phyloP scores from a whole-genome alignment of 2,113 vertebrate genomes.

The Callocephalon fimbriatum region DNA sequence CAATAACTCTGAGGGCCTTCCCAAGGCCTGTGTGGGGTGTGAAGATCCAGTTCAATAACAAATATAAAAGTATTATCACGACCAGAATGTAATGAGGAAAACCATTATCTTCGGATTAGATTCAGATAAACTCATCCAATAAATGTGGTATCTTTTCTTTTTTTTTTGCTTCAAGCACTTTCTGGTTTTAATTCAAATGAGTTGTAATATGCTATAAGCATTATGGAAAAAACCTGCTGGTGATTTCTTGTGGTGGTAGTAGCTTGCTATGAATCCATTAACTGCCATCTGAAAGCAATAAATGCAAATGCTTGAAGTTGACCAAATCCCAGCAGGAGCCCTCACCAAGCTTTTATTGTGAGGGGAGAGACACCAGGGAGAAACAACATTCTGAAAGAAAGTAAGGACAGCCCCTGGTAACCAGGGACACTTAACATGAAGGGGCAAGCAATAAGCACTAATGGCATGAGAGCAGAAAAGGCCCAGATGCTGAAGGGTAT shows the following conservation, averaged over 20 bases:
- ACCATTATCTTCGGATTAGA: neutral
- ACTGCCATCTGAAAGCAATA: neutral
- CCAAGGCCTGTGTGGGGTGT: neutral
- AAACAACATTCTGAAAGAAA: neutral
- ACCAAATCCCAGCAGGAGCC: neutral
- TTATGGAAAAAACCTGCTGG: neutral
- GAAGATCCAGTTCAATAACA: neutral
- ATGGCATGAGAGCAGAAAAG: neutral
- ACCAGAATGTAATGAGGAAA: neutral
- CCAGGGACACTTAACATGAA: neutral
- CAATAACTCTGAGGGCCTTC: neutral
- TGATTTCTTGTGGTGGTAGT: neutral
- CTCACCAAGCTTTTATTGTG: neutral
- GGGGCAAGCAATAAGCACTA: neutral
- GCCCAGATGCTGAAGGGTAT: neutral
- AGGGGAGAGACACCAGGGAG: neutral
- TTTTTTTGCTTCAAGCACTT: neutral
- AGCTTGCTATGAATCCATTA: neutral
- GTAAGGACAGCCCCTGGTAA: neutral
- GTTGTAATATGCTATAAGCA: neutral
- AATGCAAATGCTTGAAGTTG: neutral
- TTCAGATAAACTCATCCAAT: neutral
- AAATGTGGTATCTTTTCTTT: neutral
- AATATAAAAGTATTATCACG: neutral
- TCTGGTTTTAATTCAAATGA: neutral